A percentile compares a stretch with the other conserved stretches of the same genome.
phyloP scores from a whole-genome alignment of 2,888 invertebrate genomes.

The Drosophila monieri region DNA sequence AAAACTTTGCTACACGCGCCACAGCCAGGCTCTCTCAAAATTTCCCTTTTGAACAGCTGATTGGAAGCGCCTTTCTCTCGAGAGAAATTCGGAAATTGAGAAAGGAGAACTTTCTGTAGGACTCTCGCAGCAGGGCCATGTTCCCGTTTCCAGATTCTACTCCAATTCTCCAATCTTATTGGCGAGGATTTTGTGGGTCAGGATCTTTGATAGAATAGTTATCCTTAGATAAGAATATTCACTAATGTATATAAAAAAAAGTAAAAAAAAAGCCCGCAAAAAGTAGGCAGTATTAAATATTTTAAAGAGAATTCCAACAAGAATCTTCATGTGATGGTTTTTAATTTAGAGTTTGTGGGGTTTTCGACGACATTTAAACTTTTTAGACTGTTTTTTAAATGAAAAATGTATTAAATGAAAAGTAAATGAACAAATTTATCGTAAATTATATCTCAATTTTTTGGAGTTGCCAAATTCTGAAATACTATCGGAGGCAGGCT shows the following conservation, averaged over 20 bases:
- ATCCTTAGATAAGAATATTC: too few relatives aligned
- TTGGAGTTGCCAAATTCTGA: constrained; percentile 1
- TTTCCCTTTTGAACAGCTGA: constrained; percentile 1
- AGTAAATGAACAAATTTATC: too few relatives aligned
- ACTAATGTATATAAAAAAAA: too few relatives aligned
- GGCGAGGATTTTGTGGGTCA: neutral
- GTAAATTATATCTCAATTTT: neutral
- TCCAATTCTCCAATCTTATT: neutral
- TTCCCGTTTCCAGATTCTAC: neutral
- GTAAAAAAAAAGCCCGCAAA: too few relatives aligned
- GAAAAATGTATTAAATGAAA: too few relatives aligned
- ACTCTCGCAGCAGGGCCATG: neutral
- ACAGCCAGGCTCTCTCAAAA: neutral
- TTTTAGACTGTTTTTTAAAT: too few relatives aligned
- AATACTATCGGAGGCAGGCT: neutral
- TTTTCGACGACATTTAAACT: too few relatives aligned
- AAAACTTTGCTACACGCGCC: neutral
- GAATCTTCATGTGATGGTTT: too few relatives aligned
- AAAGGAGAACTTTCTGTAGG: neutral
- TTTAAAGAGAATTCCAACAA: too few relatives aligned
- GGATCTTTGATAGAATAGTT: neutral
- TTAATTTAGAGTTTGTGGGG: too few relatives aligned
- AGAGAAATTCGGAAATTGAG: neutral
- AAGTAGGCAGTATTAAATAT: too few relatives aligned
- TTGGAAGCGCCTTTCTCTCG: neutral